Base-by-base conservation (phyloP, 2,113 vertebrate species). In the Clinocottus analis region DNA sequence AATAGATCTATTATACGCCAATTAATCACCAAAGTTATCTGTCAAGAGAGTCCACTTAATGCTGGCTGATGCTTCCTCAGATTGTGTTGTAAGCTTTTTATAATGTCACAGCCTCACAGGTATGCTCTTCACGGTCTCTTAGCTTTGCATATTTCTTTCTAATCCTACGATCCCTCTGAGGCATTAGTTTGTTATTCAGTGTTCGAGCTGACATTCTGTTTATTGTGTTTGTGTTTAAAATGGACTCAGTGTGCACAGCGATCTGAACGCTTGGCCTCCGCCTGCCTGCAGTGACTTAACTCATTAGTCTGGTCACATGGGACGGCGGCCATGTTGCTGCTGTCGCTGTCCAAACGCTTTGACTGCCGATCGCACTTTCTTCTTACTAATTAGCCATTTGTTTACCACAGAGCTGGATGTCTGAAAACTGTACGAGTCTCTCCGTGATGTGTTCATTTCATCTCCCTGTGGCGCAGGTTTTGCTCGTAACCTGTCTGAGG, bases 401-500 rank as follows among this genome's bases (percentile, higher is more conserved):
- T 56, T 67, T 21, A 63, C 63, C 27, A 41, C 41, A 23, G 1
- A 45, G 56, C 19, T 62, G 59, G 19, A 47, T 31, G 16, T 71
- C 10, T 39, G 9, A 39, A 23, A 14, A 13, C 17, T 53, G 25
- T 27, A 39, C 65, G 27, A 59, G 19, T 33, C 19, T 68, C 12
- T 39, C 14, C 9, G 5, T 16, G 23, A 75, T 79, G 61, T 31
- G 72, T 58, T 82, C 0, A 70, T 66, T 60, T 66, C n/a, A 1
- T 83, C 5, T 80, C 61, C 7, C 19, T 73, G 51, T 84, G 66
- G 37, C 25, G 84, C 84, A 99, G 98, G 98, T 80, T 99, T 99
- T 94, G 98, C 98, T 88, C 96, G 98, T 69, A 99, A 99, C 90
- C 94, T 99, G 21, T 99, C 98, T 67, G 98, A 99, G 90, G 98